Evolutionary conservation across 2,888 invertebrate species (phyloP), one percentile per base, ranked within the genome.

Genomic region (Cheiracanthium punctorium): DNA sequence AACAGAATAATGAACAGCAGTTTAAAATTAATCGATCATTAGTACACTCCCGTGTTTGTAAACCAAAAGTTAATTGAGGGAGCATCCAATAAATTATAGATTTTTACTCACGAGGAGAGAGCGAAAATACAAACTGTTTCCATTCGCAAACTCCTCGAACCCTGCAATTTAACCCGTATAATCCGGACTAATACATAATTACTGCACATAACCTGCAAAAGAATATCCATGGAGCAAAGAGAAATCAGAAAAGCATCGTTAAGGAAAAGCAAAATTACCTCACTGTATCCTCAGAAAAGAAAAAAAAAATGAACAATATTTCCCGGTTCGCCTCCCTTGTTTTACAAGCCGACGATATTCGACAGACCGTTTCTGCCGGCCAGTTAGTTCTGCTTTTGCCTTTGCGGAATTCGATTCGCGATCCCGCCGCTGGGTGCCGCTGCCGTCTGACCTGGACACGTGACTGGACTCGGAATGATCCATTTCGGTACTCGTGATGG

Each of bases 341-440:
- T 24, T 30, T 10, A 48, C 58, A 64, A n/a, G n/a, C n/a, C n/a
- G n/a, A n/a, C n/a, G n/a, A 30, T n/a, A 33, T 72, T 72, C 77
- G 70, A 65, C 76, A 58, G 76, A 43, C 30, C 33, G 73, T 52
- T 67, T n/a, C n/a, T n/a, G n/a, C n/a, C 73, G 73, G 73, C 43
- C 74, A 77, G 72, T 48, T 67, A 52, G 71, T 67, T 77, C 69
- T 58, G 76, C 52, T 82, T 65, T 85, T 79, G 84, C 58, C 84
- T 85, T 73, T 85, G 84, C 84, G 79, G 84, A 85, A 79, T 70
- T 79, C 84, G 79, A 79, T 85, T 85, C 84, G 58, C 58, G 74
- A 58, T 74, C 73, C 32, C 24, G 79, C 84, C 84, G 84, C 79
- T 79, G 73, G 79, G 74, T 48, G 84, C 69, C 84, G 84, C 84